phyloP scores from a whole-genome alignment of 2,113 vertebrate species.

The Gallinago undulata region DNA sequence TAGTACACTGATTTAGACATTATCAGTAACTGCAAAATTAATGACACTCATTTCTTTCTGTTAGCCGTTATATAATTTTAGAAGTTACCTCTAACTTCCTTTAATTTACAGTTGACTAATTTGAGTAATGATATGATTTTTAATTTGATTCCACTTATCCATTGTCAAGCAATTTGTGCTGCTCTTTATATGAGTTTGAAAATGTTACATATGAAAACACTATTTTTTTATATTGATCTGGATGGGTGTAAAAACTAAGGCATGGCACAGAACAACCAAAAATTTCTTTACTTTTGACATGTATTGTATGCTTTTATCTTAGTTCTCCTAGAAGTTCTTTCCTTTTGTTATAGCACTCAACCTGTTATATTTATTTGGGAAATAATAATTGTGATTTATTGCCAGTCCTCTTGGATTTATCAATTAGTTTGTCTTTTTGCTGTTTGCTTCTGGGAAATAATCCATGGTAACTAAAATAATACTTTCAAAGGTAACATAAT shows the following conservation, averaged over 20 bases:
- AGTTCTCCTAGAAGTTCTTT: background rate
- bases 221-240: background rate
- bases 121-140: background rate
- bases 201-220: background rate
- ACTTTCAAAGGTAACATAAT: background rate
- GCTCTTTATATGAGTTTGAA: background rate
- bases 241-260: background rate
- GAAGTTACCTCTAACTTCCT: background rate
- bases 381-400: background rate
- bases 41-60: background rate
- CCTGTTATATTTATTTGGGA: background rate
- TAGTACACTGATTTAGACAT: background rate
- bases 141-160: background rate
- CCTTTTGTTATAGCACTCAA: background rate
- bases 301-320: background rate
- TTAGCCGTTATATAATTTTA: background rate
- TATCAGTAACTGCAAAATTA: background rate
- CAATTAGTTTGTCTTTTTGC: background rate
- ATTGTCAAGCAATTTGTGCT: background rate
- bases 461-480: background rate
- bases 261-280: background rate
- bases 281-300: background rate
- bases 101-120: background rate
- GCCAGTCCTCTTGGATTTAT: background rate
- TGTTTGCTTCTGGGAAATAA: background rate